Base-by-base conservation (phyloP, 2,888 invertebrate genomes). In the Chromoteleia sp. region DNA sequence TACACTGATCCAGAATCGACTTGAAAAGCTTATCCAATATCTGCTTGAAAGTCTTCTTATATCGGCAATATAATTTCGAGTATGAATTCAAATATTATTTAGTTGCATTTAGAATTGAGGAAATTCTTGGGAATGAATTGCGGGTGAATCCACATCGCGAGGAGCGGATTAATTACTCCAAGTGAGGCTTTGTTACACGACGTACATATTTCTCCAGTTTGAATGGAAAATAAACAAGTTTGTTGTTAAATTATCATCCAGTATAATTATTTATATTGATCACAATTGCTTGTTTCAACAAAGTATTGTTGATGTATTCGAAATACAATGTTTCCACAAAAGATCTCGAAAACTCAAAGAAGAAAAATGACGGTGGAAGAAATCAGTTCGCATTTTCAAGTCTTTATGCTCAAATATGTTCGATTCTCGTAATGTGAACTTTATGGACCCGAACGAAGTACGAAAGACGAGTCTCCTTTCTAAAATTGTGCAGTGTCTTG, bases 401-500 rank as follows among this genome's bases (percentile, higher is more conserved):
- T 45, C 50, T 71, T 71, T 59, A 63, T 73, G 14, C 30, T 39
- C 17, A 58, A 19, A 65, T 65, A 21, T 65, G 48, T 48, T 74
- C 54, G 65, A 58, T 74, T 58, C 45, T 15, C 56, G 54, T 74
- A 74, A 74, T 65, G 58, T 33, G 17, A 43, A 63, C 43, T 74
- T 74, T 74, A 74, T 65, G 39, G 19, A 71, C 17, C 59, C 8
- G 59, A 71, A 58, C 36, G 36, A 54, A 59, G 54, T 54, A 8
- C 14, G 61, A 63, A 61, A 21, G 54, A 33, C 25, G 30, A 41
- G 29, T 71, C 30, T 30, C 48, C 50, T 25, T 41, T 33, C 65
- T 65, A 78, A 78, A 63, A 74, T 61, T 70, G 74, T 50, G 56
- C 73, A 78, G 70, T 45, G 65, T 67, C 65, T 65, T 61, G 74